Base-by-base conservation (phyloP, 2,797 vertebrate genomes). In the Xerus rutilus region DNA sequence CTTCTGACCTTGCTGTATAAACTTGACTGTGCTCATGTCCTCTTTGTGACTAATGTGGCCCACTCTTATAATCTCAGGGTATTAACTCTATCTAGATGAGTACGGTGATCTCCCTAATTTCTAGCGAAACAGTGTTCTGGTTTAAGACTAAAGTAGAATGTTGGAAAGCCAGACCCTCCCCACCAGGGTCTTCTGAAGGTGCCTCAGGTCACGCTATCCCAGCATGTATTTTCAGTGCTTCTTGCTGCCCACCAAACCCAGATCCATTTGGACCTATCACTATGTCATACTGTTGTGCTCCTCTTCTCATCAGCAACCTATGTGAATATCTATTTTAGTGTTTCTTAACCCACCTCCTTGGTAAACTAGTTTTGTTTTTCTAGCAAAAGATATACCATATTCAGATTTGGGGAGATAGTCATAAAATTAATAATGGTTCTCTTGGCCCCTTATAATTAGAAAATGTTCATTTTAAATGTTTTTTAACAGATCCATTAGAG, bases 401-500 rank as follows among this genome's bases (percentile, higher is more conserved):
- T 74, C 35, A 67, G 70, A 89, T 76, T 74, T 77, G 32, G 32
- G 7, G 23, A 74, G 17, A 32, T 54, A 18, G 11, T 93, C 54
- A 18, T 62, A n/a, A 94, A 84, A 85, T 54, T 30, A 89, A 57
- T 84, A 62, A 39, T 81, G 20, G 15, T 64, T 86, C 74, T 86
- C 32, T 73, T 86, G 52, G 69, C 35, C n/a, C 28, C 14, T 9
- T 43, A 3, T 84, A 89, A 25, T 25, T 79, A 65, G 49, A 92
- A 45, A 39, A 20, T 78, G 57, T 59, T 95, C 45, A 47, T 59
- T 96, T 89, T 76, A 91, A 85, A n/a, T 82, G 47, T n/a, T 86
- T 86, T 65, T 76, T 52, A 6, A 84, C 10, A n/a, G 1, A 73
- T 59, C 54, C 10, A 39, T 11, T 74, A n/a, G 25, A 89, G 52